Evolutionary conservation across 2,888 invertebrate species (phyloP), one percentile per base, ranked within the genome.

Genomic region (Yponomeuta evonymella): DNA sequence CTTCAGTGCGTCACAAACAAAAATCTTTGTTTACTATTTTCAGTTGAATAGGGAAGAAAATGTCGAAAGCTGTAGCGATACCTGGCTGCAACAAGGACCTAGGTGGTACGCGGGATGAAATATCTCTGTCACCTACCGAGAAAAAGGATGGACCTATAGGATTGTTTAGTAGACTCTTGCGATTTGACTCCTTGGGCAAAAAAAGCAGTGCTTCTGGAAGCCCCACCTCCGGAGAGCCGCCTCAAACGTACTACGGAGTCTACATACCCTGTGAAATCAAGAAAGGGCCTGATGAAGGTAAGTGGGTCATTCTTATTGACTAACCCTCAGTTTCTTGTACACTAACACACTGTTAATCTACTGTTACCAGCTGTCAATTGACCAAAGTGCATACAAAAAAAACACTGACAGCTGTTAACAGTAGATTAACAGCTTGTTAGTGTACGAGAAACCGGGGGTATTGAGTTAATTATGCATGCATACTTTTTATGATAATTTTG

Each of bases 231-330:
- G 75, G 79, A 23, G 89, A 89, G 67, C 86, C 91, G 2, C 81
- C 84, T 2, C 79, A 78, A 4, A 89, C 83, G 0, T 93, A 88
- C 74, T 93, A 91, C 77, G 93, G 90, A 75, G 93, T 93, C n/a
- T 93, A 90, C 74, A 92, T 93, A 78, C 92, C 93, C n/a, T 92
- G 90, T 75, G 93, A 93, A 83, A 85, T 90, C 43, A 92, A 92
- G 73, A 90, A 90, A 77, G 92, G 90, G 63, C 88, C 89, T 2
- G 92, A 93, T 81, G 92, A 92, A 90, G 91, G 92, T 90, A 80
- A 76, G 72, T 75, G 15, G 73, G 70, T 64, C 23, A 63, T 33
- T 23, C 51, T 15, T 15, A 12, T 58, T 2, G 12, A 58, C 51
- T 15, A 23, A 23, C 23, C 23, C 23, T 1, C 23, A 23, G 23